Evolutionary conservation across 2,888 invertebrate genomes (phyloP), one percentile per base, ranked within the genome.

Genomic region (Thelaira solivaga): DNA sequence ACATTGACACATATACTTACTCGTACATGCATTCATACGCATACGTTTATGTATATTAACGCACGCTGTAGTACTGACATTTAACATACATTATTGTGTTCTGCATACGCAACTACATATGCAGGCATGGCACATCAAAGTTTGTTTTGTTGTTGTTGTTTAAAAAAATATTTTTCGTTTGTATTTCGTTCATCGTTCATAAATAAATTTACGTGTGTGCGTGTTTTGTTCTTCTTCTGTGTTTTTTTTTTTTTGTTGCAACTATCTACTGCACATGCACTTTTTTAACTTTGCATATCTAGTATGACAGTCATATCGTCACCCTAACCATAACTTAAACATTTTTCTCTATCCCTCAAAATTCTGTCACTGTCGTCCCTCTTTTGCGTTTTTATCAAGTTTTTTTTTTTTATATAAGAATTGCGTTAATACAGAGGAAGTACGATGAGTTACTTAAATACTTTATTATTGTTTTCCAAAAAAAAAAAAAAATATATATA

Each of bases 251-350:
- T 11, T 43, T 31, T 29, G 31, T 34, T 39, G 26, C 26, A 74
- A 74, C 78, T 78, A 74, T 71, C 65, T 74, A 61, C 59, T 69
- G 78, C 73, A 78, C 69, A 74, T 74, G 59, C 64, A 74, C 61
- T 61, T 78, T 69, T 69, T 69, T 20, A 74, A 74, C 69, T 74
- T 69, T 31, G 59, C 74, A 65, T 74, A 53, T 74, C 41, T 65
- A 68, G 31, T 45, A 61, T 55, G 55, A 39, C 39, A 55, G 69
- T 39, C 57, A 24, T n/a, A n/a, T 36, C 31, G 43, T 53, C 36
- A 36, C 59, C 41, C 67, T 34, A 41, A 24, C 69, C 31, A 64
- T 59, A 64, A 51, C 18, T 29, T 26, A 6, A 51, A 49, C 36
- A 39, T 47, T 29, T 26, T 49, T 11, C 51, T 59, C 47, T 31